phyloP scores from a whole-genome alignment of 2,797 vertebrate species.

The Phalloptychus januarius region DNA sequence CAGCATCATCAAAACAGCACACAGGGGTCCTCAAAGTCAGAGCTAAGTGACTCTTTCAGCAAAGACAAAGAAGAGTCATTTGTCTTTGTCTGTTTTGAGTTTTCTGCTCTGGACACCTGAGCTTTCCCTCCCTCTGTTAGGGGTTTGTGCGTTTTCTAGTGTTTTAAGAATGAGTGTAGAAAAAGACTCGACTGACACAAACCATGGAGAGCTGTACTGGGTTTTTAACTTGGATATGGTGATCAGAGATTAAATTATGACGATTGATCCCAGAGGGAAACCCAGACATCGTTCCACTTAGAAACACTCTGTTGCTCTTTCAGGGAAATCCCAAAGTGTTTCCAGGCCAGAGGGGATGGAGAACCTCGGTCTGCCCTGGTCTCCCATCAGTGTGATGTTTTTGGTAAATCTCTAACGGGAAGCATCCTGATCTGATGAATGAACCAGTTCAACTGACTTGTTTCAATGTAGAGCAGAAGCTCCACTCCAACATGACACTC shows the following conservation, averaged over 20 bases:
- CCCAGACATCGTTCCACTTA: background rate
- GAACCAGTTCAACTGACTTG: background rate
- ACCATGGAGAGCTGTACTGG: background rate
- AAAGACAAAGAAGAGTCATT: slow-evolving; percentile 37
- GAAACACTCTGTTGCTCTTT: background rate
- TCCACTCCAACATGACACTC: background rate
- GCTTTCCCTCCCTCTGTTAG: slow-evolving; percentile 19
- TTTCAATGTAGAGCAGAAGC: background rate
- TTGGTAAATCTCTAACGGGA: background rate
- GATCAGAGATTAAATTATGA: background rate
- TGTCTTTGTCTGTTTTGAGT: slow-evolving; percentile 52
- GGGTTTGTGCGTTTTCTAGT: slow-evolving; percentile 21
- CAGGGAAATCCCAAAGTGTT: background rate
- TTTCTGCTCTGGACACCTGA: slow-evolving; percentile 50
- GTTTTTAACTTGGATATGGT: background rate
- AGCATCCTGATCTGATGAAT: background rate
- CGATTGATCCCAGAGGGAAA: background rate
- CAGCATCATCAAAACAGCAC: slow-evolving; percentile 50
- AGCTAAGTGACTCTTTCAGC: slow-evolving; percentile 49
- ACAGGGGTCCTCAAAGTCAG: slow-evolving; percentile 33
- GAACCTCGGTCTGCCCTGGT: background rate
- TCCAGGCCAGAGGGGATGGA: background rate
- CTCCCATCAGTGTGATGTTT: background rate
- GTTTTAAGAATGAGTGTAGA: slow-evolving; percentile 11
- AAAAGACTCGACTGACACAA: background rate